These are phyloP conservation scores for Pseudorasbora parva DNA, from an alignment of 2,113 vertebrate genomes.

Conservation along the genomic window DNA sequence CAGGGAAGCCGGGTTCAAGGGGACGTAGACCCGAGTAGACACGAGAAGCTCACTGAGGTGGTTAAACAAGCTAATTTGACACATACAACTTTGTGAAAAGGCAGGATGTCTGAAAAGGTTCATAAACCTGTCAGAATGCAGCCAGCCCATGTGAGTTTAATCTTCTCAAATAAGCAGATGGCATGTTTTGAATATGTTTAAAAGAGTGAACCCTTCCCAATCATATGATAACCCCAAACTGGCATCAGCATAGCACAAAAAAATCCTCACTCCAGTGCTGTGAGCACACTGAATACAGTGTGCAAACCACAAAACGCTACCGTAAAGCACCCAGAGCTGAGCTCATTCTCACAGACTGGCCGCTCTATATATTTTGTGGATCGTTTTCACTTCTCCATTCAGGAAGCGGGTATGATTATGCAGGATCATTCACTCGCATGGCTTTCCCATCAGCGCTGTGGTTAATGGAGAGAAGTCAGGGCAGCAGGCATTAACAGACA, in stretches of 20 bases:
- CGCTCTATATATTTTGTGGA: conserved; percentile 7
- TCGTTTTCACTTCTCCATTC: neutral
- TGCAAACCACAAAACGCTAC: conserved; percentile 15
- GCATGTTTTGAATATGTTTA: conserved; percentile 1
- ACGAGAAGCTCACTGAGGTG: neutral
- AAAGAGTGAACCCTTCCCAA: neutral
- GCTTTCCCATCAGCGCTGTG: conserved; percentile 24
- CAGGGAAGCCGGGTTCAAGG: conserved; percentile 9
- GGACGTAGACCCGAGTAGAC: neutral
- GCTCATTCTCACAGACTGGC: conserved; percentile 15
- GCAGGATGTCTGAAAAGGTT: neutral
- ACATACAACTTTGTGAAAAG: neutral
- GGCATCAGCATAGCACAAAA: conserved; percentile 9
- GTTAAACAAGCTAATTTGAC: conserved; percentile 18
- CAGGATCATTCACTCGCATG: conserved; percentile 12
- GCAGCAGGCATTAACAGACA: conserved; percentile 23
- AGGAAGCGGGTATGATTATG: conserved; percentile 25
- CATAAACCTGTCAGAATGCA: conserved; percentile 23
- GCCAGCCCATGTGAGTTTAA: neutral
- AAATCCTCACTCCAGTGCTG: neutral
- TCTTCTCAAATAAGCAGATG: neutral
- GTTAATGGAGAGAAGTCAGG: conserved; percentile 24
- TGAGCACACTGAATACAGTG: neutral
- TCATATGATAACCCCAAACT: neutral
- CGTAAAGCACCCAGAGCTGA: conserved; percentile 11